Conservation (phyloP, 2,113 vertebrate genomes). For the Otocyon megalotis region DNA sequence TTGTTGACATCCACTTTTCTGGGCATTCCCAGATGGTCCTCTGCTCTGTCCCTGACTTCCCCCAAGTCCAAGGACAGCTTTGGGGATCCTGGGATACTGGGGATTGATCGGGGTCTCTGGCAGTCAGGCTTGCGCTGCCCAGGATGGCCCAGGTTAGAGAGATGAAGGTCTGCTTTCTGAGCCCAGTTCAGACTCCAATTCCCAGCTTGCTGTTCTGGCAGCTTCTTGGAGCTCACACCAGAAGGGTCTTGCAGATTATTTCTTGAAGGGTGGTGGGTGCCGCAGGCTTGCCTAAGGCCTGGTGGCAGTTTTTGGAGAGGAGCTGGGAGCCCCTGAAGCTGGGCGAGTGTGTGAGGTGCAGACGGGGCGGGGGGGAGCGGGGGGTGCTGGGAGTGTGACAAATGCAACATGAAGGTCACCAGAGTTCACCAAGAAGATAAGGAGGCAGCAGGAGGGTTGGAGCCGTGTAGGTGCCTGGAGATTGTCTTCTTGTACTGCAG, state of each 20-base stretch:
- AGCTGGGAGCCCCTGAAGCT: not conserved
- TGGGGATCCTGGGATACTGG: not conserved
- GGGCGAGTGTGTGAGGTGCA: not conserved
- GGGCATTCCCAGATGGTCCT: not conserved
- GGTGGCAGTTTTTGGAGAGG: not conserved
- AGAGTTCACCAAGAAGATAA: not conserved
- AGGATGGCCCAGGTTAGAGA: not conserved
- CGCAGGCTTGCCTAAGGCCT: not conserved
- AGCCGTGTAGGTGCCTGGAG: accelerated
- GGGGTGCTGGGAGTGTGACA: not conserved
- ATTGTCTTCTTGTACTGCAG: not conserved
- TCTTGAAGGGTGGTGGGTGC: not conserved
- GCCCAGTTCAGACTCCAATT: not conserved
- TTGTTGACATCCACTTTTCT: not conserved
- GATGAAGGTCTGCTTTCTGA: not conserved
- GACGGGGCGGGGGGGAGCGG: too few relatives aligned
- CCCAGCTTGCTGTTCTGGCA: not conserved
- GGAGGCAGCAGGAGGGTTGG: not conserved
- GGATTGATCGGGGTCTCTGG: not conserved
- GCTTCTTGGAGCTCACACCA: not conserved
- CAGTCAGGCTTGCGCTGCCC: not conserved
- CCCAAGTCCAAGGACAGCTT: not conserved
- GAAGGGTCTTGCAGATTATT: not conserved
- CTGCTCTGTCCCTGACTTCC: not conserved
- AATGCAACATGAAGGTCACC: not conserved